Evolutionary conservation across 2,888 invertebrate species (phyloP), one percentile per base, ranked within the genome.

Genomic region (Cantharis flavilabris): DNA sequence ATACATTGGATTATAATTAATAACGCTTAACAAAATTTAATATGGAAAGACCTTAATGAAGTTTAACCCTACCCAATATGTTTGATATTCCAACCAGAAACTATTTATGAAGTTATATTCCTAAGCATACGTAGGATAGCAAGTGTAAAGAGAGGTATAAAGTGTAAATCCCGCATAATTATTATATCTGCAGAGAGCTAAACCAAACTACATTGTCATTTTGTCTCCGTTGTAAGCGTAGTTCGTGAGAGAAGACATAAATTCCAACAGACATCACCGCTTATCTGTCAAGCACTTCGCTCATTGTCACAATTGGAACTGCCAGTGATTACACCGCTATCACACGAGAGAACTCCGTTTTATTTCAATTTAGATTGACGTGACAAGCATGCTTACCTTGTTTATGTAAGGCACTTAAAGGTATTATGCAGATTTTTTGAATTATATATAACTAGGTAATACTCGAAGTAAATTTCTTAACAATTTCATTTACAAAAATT

Each of bases 271-370:
- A 76, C 78, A 74, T 71, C 77, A 72, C 73, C 79, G 79, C 81
- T 82, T 83, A 83, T 83, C 83, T 82, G 83, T 80, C 81, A 82
- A 79, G 79, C 80, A 82, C 81, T 83, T 80, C 73, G 76, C 82
- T 81, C 83, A 82, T 82, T 82, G 81, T 82, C 80, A 82, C 83
- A 82, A 82, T 81, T 81, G 81, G 79, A 82, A 79, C 79, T 76
- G 76, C 75, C 78, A 71, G 80, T 79, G 82, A 81, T 82, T 81
- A 80, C 80, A 76, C 77, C 73, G 76, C 81, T 82, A 81, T 81
- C 80, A 76, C 73, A 75, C 69, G 70, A 73, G 77, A 70, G 72
- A 73, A 73, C 69, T 76, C 72, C 73, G 76, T 73, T 76, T 76
- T 76, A 76, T 76, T 76, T 76, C 76, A 76, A 73, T 76, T 76